Evolutionary conservation across 2,888 invertebrate genomes (phyloP).

Genomic region (Acleris holmiana): DNA sequence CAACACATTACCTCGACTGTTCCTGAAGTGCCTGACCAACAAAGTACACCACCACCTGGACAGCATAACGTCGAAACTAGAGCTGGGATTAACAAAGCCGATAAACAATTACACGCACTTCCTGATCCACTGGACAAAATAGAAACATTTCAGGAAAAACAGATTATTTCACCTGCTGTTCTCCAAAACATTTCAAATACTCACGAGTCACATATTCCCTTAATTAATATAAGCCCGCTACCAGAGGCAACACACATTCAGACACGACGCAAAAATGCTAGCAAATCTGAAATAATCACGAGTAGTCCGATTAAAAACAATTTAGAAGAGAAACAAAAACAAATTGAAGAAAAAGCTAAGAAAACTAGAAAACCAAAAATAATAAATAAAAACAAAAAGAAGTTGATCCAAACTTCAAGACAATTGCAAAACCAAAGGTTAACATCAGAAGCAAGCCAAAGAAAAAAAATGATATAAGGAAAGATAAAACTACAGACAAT

Average conservation of each 20-base stretch:
- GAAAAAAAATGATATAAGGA: too few relatives aligned
- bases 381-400: too few relatives aligned
- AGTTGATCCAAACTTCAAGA: too few relatives aligned
- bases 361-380: too few relatives aligned
- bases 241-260: constrained; percentile 16
- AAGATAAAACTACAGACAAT: constrained; percentile 9
- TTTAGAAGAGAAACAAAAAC: constrained; percentile 25
- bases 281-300: constrained; percentile 14
- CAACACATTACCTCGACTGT: too few relatives aligned
- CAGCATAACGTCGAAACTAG: constrained; percentile 16
- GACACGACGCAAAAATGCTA: constrained; percentile 21
- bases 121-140: constrained; percentile 15
- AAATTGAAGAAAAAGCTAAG: constrained; percentile 14
- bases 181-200: constrained; percentile 10
- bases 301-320: constrained; percentile 20
- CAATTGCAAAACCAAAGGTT: too few relatives aligned
- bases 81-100: constrained; percentile 20
- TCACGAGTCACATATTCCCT: constrained; percentile 15
- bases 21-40: too few relatives aligned
- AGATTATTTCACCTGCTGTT: constrained; percentile 10
- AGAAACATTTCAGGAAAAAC: constrained; percentile 14
- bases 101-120: constrained; percentile 14
- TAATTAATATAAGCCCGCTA: constrained; percentile 22
- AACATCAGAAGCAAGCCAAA: too few relatives aligned
- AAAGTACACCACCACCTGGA: not conserved